These are phyloP conservation scores for Cyphomyrus plagiostoma DNA, from an alignment of 2,113 vertebrate species.

Conservation along the genomic window DNA sequence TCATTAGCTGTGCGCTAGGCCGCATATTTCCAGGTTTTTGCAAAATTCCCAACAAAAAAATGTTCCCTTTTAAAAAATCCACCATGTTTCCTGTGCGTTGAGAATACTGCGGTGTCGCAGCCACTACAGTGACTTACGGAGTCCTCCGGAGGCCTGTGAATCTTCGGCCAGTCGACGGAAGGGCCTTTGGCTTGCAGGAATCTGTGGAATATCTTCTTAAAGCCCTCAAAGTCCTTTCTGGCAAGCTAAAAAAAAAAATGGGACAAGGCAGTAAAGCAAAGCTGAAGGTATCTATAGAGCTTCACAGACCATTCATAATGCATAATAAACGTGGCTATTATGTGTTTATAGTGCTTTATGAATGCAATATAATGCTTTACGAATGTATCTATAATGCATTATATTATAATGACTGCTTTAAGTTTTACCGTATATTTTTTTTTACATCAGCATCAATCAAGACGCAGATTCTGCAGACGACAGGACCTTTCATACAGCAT, in stretches of 20 bases:
- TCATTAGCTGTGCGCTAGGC: neutral
- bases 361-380: too few species aligned
- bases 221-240: slow-evolving; percentile 89
- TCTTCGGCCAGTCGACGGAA: slow-evolving; percentile 89
- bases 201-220: slow-evolving; percentile 91
- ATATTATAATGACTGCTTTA: neutral
- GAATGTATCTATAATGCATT: neutral
- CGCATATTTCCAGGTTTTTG: neutral
- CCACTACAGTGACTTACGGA: slow-evolving; percentile 65
- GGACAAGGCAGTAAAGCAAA: neutral
- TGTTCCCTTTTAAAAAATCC: neutral
- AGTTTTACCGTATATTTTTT: neutral
- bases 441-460: neutral
- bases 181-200: slow-evolving; percentile 95
- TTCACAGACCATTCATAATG: neutral
- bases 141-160: slow-evolving; percentile 90
- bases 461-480: neutral
- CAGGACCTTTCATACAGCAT: neutral
- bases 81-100: neutral
- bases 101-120: neutral
- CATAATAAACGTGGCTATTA: neutral
- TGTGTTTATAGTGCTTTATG: neutral
- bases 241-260: slow-evolving; percentile 64
- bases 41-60: neutral
- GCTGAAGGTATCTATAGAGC: neutral